Base-by-base conservation (phyloP, 2,888 invertebrate species). In the Mycalesis mineus region DNA sequence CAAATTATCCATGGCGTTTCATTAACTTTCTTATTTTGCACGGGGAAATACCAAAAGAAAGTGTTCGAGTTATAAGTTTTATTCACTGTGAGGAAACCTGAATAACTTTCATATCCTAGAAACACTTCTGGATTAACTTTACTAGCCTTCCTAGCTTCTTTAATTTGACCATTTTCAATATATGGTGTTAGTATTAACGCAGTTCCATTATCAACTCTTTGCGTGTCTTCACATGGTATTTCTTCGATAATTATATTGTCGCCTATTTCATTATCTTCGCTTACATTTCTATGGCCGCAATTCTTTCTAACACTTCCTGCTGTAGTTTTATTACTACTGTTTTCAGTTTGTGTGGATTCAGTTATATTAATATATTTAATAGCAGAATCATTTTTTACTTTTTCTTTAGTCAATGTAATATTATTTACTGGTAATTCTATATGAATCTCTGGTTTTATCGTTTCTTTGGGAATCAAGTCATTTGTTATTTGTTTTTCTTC, bases 1-100 rank as follows among this genome's bases (percentile, higher is more conserved):
- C 97, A 97, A 61, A 97, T 92, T 8, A 96, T 90, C 71, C 96
- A 88, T 0, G 97, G 97, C 14, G 76, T 84, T 29, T 80, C 76
- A 29, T 74, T 76, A 22, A 80, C 74, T 0, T 84, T 82, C 68
- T 88, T 84, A 6, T 76, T 69, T 42, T 74, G 63, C 22, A 80
- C 77, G 0, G 95, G 95, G 71, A 96, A 95, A 72, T 94, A 96
- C 96, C 96, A 96, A 82, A 96, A 96, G 82, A 95, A 96, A 71
- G 94, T 78, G 74, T 96, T 95, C 1, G 95, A 95, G 70, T 94
- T 91, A 69, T 90, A 92, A 3, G 89, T 81, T 73, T 94, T 92
- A 72, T 96, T 92, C 15, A 96, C 96, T 0, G 95, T 96, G n/a
- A 91, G 66, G 65, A 82, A 91, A 0, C 91, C 91, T 6, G 91